Base-by-base conservation (phyloP, 2,888 invertebrate genomes). In the Rhagium mordax region DNA sequence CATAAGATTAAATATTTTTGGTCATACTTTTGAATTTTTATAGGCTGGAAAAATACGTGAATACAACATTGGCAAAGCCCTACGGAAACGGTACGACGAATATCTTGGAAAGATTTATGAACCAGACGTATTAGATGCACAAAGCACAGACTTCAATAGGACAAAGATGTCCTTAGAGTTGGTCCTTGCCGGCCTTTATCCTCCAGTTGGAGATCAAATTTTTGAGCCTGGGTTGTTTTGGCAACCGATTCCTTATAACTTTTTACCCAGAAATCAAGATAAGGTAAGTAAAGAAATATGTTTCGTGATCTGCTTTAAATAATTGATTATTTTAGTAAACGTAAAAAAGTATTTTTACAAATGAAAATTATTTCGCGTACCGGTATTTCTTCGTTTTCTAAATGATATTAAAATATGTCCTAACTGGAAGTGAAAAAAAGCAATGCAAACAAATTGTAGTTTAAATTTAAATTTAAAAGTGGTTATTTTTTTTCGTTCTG, bases 211-310 rank as follows among this genome's bases (percentile, higher is more conserved):
- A 5, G 83, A 88, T 20, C 89, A 90, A 84, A 87, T 89, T 72
- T 93, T 92, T 92, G 90, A 91, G 79, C 78, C 84, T 3, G 62
- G 74, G 13, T 84, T 94, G 74, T 87, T 89, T 75, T 95, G 95
- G 95, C 93, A 94, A 81, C 95, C 95, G 6, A 92, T 94, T 71
- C 93, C 94, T n/a, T 90, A 94, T 15, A 91, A 91, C 82, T 93
- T 92, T 15, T 89, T 91, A 79, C 90, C 91, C 0, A 59, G 62
- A 47, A 15, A 70, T 55, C 27, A 78, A 18, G 84, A 84, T 68
- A 76, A 61, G 18, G 65, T 65, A 20, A 3, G 33, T 24, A 33
- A n/a, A 15, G 59, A 29, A 41, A 41, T 41, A 29, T 29, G 6
- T 29, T n/a, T n/a, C n/a, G n/a, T n/a, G n/a, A n/a, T n/a, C n/a